Evolutionary conservation across 2,113 vertebrate species (phyloP).

Genomic region (Coracopsis vasa): DNA sequence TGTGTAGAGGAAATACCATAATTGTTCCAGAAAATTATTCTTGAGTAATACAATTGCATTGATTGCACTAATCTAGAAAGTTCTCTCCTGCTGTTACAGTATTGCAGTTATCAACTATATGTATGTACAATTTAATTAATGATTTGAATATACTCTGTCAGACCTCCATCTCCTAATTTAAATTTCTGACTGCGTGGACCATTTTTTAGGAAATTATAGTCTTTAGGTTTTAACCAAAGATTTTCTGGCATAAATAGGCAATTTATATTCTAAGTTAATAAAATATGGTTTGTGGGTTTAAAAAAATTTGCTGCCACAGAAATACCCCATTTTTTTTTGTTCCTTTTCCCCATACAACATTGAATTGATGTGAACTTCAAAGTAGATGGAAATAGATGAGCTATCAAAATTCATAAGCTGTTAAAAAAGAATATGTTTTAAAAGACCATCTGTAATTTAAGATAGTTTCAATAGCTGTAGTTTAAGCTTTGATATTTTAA

Average conservation of each 20-base stretch:
- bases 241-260: not conserved
- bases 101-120: not conserved
- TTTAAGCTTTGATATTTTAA: not conserved
- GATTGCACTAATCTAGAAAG: not conserved
- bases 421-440: not conserved
- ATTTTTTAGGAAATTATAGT: constrained; percentile 4
- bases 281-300: not conserved
- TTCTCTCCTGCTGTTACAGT: not conserved
- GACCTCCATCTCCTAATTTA: not conserved
- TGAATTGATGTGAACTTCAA: not conserved
- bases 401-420: not conserved
- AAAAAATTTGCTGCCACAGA: not conserved
- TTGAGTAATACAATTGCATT: not conserved
- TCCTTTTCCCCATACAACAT: not conserved
- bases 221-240: not conserved
- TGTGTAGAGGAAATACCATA: not conserved
- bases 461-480: not conserved
- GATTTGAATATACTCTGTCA: not conserved
- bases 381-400: not conserved
- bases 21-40: not conserved
- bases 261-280: not conserved
- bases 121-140: not conserved
- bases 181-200: not conserved
- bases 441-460: not conserved
- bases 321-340: not conserved